These are phyloP conservation scores for Dasyprocta punctata DNA, from an alignment of 2,113 vertebrate species.

Conservation along the genomic window DNA sequence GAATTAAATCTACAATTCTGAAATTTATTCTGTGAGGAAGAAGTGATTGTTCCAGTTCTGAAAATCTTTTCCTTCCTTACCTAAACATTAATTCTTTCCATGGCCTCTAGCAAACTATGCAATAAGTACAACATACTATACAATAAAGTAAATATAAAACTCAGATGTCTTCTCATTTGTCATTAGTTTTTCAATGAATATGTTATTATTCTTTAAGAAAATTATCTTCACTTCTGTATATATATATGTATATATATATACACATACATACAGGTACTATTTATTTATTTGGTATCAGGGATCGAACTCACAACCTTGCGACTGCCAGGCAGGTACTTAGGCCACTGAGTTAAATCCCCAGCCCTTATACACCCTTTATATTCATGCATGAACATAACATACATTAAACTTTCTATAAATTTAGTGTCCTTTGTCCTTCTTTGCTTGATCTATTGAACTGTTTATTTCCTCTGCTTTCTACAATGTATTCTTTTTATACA, in stretches of 20 bases:
- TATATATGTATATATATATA: no score
- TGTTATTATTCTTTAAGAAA: background rate
- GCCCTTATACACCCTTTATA: no score
- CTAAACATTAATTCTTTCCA: background rate
- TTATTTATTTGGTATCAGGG: no score
- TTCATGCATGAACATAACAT: background rate
- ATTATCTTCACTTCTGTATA: background rate
- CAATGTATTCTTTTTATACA: slow-evolving; percentile 3
- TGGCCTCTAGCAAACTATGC: background rate
- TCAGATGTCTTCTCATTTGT: background rate
- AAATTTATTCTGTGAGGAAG: background rate
- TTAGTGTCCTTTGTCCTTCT: background rate
- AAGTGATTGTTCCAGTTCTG: background rate
- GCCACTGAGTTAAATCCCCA: no score
- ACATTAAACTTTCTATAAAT: background rate
- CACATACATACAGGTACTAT: no score
- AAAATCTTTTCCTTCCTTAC: background rate
- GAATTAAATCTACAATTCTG: background rate
- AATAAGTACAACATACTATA: background rate
- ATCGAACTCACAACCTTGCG: no score
- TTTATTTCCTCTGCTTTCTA: background rate
- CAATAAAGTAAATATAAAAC: background rate
- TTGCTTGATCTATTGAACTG: background rate
- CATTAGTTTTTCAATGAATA: background rate
- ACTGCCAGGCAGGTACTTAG: no score